These are phyloP conservation scores for Pogonognathellus flavescens DNA, from an alignment of 1,140 invertebrate genomes.

Conservation along the genomic window DNA sequence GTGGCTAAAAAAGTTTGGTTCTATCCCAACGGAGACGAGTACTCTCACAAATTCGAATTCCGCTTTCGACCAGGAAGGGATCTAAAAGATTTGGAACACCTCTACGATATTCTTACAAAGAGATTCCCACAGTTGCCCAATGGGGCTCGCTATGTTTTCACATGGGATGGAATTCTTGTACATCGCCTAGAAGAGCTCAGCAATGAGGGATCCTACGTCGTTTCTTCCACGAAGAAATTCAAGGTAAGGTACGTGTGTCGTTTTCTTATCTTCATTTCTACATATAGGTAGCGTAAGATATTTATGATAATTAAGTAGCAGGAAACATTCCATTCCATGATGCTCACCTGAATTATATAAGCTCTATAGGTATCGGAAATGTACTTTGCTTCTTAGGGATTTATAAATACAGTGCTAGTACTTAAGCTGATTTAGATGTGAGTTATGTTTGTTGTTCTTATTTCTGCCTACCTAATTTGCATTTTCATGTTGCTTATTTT, in stretches of 20 bases:
- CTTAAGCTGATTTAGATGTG: too few relatives aligned
- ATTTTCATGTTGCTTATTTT: too few relatives aligned
- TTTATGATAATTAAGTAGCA: too few relatives aligned
- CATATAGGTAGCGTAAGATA: too few relatives aligned
- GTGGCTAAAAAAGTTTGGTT: constrained; percentile 86
- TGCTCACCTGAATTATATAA: too few relatives aligned
- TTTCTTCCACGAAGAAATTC: constrained; percentile 91
- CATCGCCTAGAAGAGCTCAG: constrained; percentile 87
- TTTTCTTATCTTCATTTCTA: neutral
- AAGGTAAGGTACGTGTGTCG: constrained; percentile 76
- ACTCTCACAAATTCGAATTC: constrained; percentile 89
- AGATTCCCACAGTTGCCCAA: constrained; percentile 82
- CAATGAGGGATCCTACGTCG: constrained; percentile 90
- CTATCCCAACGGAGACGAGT: constrained; percentile 93
- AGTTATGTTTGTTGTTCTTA: too few relatives aligned
- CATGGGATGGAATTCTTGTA: constrained; percentile 88
- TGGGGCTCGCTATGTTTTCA: constrained; percentile 90
- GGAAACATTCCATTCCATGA: too few relatives aligned
- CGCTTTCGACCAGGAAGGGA: constrained; percentile 89
- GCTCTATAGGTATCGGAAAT: too few relatives aligned
- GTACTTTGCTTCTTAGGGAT: too few relatives aligned
- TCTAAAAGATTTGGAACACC: constrained; percentile 86
- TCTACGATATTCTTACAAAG: constrained; percentile 86
- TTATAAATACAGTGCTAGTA: too few relatives aligned
- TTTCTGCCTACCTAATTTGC: too few relatives aligned